Base-by-base conservation (phyloP, 2,797 vertebrate genomes). In the Pampus argenteus region DNA sequence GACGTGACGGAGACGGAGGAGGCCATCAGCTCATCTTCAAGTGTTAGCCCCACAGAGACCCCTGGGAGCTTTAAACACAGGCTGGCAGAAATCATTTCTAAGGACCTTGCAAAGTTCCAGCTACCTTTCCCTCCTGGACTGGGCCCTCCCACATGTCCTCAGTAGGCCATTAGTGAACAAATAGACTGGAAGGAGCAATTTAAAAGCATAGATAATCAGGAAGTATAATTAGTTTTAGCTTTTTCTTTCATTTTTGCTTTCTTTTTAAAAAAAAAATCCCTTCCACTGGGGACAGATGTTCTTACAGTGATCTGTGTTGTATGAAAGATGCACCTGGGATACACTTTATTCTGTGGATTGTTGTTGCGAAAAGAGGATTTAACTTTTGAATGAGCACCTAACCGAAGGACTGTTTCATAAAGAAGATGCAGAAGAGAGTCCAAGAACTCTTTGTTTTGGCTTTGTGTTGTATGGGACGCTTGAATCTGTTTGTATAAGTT, bases 61-160 rank as follows among this genome's bases (percentile, higher is more conserved):
- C 81, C 79, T 14, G 80, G 76, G 68, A 88, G 81, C 81, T 95
- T 95, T 83, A 94, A 92, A 91, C 79, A 91, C 50, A 91, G 83
- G 57, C 92, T 95, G 59, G 92, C 92, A 79, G 80, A 88, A 78
- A 86, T 93, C 14, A 84, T 95, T 82, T 91, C 86, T 71, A 94
- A 94, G 86, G 94, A 93, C 68, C 65, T 87, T 86, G 87, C 90
- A 66, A 94, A 91, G 83, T 23, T 88, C 76, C 87, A 89, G 63
- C 80, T 79, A 6, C 25, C 82, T 42, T 63, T 66, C 47, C 74
- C 74, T 73, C 45, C 68, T 0, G 58, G 79, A 78, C 65, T 14
- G 9, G 52, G 34, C 65, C 75, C 75, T 66, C 47, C 81, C 67
- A 36, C 84, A 45, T 68, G 76, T 66, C 49, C 70, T 76, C 71